phyloP scores from a whole-genome alignment of 2,888 invertebrate species.

The Mythimna albipuncta region DNA sequence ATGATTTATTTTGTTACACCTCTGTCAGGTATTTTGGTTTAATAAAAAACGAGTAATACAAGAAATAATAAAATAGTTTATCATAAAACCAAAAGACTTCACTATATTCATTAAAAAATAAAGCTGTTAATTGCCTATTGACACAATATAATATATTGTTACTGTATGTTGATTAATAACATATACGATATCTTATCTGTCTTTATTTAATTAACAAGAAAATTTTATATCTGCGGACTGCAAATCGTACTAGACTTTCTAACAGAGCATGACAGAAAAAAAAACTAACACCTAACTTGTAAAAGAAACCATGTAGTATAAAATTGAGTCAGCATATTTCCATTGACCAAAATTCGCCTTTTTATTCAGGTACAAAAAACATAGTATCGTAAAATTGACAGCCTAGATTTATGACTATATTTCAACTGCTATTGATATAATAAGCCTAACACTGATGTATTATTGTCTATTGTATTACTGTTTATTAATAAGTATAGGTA shows the following conservation, averaged over 20 bases:
- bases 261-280: not conserved
- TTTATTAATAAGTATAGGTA: conserved; percentile 14
- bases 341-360: not conserved
- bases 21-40: conserved; percentile 10
- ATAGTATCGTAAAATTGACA: too few relatives aligned
- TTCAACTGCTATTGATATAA: not conserved
- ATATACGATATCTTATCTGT: not conserved
- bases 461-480: not conserved
- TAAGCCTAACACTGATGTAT: not conserved
- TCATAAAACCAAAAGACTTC: not conserved
- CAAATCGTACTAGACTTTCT: conserved; percentile 12
- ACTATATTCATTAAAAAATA: too few relatives aligned
- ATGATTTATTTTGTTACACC: conserved; percentile 54
- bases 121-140: not conserved
- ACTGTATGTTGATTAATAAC: not conserved
- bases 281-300: not conserved
- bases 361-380: not conserved
- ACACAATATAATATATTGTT: not conserved
- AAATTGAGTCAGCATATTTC: conserved; percentile 11
- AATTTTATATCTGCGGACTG: not conserved
- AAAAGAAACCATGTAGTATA: not conserved
- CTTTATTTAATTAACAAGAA: not conserved
- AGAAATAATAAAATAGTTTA: not conserved
- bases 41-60: not conserved
- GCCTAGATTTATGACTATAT: not conserved